These are phyloP conservation scores for Eilema depressum DNA, from an alignment of 2,888 invertebrate species.

Conservation along the genomic window DNA sequence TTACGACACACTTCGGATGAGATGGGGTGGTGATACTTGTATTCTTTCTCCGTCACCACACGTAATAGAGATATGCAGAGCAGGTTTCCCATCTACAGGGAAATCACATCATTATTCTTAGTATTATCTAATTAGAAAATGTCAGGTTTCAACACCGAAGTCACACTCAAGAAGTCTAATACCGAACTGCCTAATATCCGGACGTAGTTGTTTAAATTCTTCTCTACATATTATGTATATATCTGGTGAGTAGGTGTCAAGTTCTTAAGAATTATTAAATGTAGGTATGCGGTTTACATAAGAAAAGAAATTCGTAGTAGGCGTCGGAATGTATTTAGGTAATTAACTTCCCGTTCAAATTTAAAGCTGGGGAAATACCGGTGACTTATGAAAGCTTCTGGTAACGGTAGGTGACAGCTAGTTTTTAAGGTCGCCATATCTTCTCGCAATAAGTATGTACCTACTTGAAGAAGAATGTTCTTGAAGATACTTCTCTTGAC, in stretches of 20 bases:
- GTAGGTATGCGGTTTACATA: neutral
- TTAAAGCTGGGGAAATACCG: neutral
- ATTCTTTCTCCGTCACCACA: no score
- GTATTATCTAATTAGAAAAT: no score
- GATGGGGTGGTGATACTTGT: no score
- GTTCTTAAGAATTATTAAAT: neutral
- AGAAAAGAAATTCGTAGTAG: neutral
- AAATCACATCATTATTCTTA: no score
- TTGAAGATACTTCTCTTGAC: no score
- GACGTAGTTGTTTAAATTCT: neutral
- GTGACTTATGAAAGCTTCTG: neutral
- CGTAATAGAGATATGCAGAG: no score
- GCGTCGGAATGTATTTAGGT: neutral
- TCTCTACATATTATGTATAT: neutral
- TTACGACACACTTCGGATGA: no score
- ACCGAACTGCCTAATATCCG: neutral
- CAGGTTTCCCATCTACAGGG: no score
- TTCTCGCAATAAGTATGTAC: no score
- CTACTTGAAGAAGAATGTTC: no score
- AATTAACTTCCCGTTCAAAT: neutral
- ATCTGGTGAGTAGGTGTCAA: neutral
- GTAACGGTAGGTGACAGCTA: neutral
- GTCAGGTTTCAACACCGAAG: no score
- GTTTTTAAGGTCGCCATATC: neutral
- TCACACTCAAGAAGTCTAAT: no score